Evolutionary conservation across 2,113 vertebrate genomes (phyloP), one percentile per base, ranked within the genome.

Genomic region (Notiomystis cincta): DNA sequence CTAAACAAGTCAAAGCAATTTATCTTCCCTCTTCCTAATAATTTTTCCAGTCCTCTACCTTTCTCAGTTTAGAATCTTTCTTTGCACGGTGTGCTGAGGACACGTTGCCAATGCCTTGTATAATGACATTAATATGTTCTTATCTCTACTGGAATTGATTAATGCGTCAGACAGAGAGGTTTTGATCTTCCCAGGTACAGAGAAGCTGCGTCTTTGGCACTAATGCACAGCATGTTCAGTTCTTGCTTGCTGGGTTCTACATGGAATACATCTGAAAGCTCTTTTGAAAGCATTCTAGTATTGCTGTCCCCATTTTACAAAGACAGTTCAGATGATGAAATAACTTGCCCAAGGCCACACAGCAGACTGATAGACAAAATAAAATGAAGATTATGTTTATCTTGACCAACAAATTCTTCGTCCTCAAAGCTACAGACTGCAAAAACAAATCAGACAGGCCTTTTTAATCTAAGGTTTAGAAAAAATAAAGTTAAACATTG

Each of bases 61-160:
- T 76, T 79, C 87, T n/a, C 28, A 48, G 31, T 67, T 82, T n/a
- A 65, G 40, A 60, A 60, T 33, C 7, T 69, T 95, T 75, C 25
- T 30, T 64, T 60, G 53, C 13, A 25, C 10, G 40, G 18, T 11
- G 15, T 53, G n/a, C 78, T 93, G 82, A 4, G 24, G 13, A 76
- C 67, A 76, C 8, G 5, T 72, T 64, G 58, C 40, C 73, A 87
- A 9, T 85, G 65, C 20, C 58, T 77, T 61, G 9, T 66, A 42
- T 90, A 93, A 92, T 70, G 15, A 77, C 50, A 90, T 88, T 88
- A 94, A 53, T 79, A 40, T 53, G 45, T 82, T 95, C 70, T 93
- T 94, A 92, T 88, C 85, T 80, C 82, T 77, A 22, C 45, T 54
- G 54, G 50, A 86, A 80, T 30, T 77, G 62, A 82, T 86, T 76